Percentiles rank a stretch among this genome's conserved stretches.
These are phyloP conservation scores for Drosophila birchii DNA, from an alignment of 2,888 invertebrate species.

Conservation along the genomic window DNA sequence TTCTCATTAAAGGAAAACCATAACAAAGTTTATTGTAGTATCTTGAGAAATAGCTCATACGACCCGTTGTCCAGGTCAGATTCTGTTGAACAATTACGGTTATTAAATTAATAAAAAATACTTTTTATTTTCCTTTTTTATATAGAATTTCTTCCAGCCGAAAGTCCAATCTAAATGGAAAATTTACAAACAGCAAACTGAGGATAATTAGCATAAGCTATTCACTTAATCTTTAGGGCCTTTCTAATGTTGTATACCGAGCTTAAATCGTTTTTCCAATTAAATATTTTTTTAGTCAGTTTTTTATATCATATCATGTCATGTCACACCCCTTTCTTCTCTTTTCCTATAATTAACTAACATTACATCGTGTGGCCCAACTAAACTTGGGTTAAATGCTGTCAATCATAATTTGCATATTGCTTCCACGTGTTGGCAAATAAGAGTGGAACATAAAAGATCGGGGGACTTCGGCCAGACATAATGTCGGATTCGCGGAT, in stretches of 20 bases:
- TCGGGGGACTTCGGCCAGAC: conserved; percentile 33
- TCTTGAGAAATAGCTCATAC: conserved; percentile 8
- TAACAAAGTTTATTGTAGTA: conserved; percentile 7
- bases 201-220: not conserved
- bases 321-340: not conserved
- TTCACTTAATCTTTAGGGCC: not conserved
- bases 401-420: conserved; percentile 7
- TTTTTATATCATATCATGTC: not conserved
- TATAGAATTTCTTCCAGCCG: conserved; percentile 5
- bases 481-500: conserved; percentile 15
- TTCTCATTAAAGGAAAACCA: not conserved
- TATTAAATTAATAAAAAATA: not conserved
- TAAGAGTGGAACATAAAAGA: conserved; percentile 3
- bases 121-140: not conserved
- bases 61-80: conserved; percentile 6
- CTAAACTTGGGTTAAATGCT: conserved; percentile 4
- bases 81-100: conserved; percentile 1
- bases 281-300: not conserved
- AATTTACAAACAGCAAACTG: not conserved
- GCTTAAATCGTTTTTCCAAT: not conserved
- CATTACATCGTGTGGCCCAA: not conserved
- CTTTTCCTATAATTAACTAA: not conserved
- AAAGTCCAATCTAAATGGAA: conserved; percentile 4
- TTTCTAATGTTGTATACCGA: not conserved
- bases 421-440: not conserved